Base-by-base conservation (phyloP, 2,888 invertebrate species). In the Odontocolon sp. region DNA sequence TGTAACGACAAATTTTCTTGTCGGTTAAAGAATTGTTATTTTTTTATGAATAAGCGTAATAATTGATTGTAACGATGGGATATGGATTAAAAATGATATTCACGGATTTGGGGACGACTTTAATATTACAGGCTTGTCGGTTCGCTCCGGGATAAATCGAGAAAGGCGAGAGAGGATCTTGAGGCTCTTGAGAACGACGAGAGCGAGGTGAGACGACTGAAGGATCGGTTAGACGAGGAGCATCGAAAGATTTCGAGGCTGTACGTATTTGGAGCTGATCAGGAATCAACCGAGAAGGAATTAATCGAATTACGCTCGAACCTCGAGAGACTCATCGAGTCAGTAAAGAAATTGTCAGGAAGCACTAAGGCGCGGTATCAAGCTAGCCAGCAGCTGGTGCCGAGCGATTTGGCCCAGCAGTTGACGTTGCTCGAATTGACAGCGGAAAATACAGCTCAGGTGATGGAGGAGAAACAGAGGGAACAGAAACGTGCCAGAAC, bases 401-500 rank as follows among this genome's bases (percentile, higher is more conserved):
- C 97, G 75, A 94, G 94, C 80, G 96, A 97, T 92, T 93, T 96
- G 80, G 93, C 93, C 77, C 95, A 96, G 91, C 94, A 96, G 91
- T 92, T 97, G 82, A 96, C 96, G 57, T 93, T 95, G 79, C 92
- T 97, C 86, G 97, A 97, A 91, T 91, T 97, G 82, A 92, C 95
- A 67, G 93, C 95, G 56, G 97, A 98, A 91, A 94, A 95, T 78
- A 92, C 96, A 68, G 93, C 94, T 63, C 94, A 94, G 84, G 94
- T 94, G 57, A 96, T 97, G 95, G 97, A 97, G 87, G 96, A 96
- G 87, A 96, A 96, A 90, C 95, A 95, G 87, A 93, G 96, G 88
- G 96, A 97, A 90, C 95, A 96, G 91, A 96, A 96, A 90, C 94
- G 96, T 80, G 97, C 97, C 21, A 94, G 95, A 85, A 96, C 96